Evolutionary conservation across 2,113 vertebrate genomes (phyloP), one percentile per base, ranked within the genome.

Genomic region (Caranx melampygus): DNA sequence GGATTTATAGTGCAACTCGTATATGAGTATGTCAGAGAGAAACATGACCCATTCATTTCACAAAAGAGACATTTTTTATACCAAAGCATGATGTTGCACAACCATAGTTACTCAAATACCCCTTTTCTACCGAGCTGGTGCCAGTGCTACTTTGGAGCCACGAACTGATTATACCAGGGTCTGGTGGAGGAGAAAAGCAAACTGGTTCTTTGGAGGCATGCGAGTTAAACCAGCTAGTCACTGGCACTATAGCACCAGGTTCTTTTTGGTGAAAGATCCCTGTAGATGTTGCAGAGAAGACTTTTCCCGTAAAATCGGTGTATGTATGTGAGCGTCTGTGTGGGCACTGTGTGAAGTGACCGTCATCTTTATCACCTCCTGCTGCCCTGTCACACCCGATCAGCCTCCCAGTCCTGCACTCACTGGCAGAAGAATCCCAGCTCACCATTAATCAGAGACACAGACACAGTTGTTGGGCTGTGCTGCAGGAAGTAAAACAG

Each of bases 391-490:
- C 92, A 94, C 95, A 93, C 91, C 87, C 87, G 90, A 92, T 91
- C 78, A 81, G 37, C 15, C 77, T 75, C 66, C 66, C 33, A 35
- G 60, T 45, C 37, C 45, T 5, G 47, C 45, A 21, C 66, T 58
- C 40, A 18, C 49, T 64, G 51, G 60, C 61, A 91, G 87, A 95
- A 94, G 93, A 92, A 26, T 26, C 26, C 92, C 84, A 89, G 88
- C 88, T 87, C 78, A 93, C 92, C 93, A 93, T 93, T 96, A 95
- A 96, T 96, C 95, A 94, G 92, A 90, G 81, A 83, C 26, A 26
- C 26, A 91, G 93, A 89, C 87, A 84, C 4, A 34, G 92, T 91
- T 90, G 86, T 93, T 93, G 88, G 81, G 85, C 68, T 72, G 88
- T 92, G 89, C 90, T 89, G 92, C 95, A 91, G 93, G 92, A 95